phyloP scores from a whole-genome alignment of 2,888 invertebrate genomes.

The Leptura quadrifasciata region DNA sequence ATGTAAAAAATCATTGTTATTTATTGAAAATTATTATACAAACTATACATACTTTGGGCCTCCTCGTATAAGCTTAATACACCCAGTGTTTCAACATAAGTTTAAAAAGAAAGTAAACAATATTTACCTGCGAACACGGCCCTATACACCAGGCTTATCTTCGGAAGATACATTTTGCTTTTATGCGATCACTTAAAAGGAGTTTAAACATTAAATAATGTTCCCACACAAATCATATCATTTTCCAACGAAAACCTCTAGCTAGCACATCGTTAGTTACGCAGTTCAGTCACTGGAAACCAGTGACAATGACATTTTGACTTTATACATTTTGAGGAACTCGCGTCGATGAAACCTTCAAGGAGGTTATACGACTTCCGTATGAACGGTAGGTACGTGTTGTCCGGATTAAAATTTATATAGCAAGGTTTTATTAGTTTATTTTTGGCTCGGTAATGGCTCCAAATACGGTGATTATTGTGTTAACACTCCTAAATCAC shows the following conservation, averaged over 20 bases:
- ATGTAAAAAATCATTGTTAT: no score
- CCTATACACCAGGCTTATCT: slow-evolving; percentile 21
- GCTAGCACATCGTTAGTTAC: neutral
- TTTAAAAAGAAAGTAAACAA: neutral
- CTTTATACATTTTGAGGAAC: slow-evolving; percentile 17
- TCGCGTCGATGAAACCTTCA: neutral
- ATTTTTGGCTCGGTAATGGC: slow-evolving; percentile 22
- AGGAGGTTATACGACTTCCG: neutral
- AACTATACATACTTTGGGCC: no score
- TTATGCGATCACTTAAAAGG: neutral
- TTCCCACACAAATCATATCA: neutral
- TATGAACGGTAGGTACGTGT: slow-evolving; percentile 7
- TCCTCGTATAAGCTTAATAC: no score
- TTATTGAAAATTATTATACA: no score
- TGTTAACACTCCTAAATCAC: slow-evolving; percentile 9
- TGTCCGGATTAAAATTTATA: neutral
- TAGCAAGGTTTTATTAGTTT: slow-evolving; percentile 13
- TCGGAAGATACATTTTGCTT: slow-evolving; percentile 32
- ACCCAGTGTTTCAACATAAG: neutral
- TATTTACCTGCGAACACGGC: slow-evolving; percentile 30
- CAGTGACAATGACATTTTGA: neutral
- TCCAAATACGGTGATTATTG: slow-evolving; percentile 8
- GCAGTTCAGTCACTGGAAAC: neutral
- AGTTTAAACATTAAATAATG: neutral
- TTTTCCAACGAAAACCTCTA: neutral